Base-by-base conservation (phyloP, 2,113 vertebrate species). In the Paramormyrops kingsleyae region DNA sequence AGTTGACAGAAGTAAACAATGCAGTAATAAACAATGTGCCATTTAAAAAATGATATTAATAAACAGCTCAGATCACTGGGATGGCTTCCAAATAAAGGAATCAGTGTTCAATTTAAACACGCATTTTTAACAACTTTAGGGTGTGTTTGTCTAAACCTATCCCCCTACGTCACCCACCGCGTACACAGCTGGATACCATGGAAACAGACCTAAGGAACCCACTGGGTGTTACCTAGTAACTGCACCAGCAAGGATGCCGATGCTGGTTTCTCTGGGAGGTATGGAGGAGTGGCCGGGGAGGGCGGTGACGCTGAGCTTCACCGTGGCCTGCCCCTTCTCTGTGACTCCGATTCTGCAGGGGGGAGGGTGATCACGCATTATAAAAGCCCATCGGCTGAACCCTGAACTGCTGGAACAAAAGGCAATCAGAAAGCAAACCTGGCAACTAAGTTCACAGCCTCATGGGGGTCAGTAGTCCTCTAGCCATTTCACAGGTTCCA, bases 231-330 rank as follows among this genome's bases (percentile, higher is more conserved):
- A 98, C 99, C 96, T 97, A 95, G 96, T 95, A 83, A 99, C 91
- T 0, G 98, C 98, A 77, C 96, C 95, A 70, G 98, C 96, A 10
- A 99, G 96, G 93, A 99, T 97, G 86, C 99, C 98, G 90, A 99
- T 98, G 90, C 96, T 97, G 1, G 95, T 96, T 92, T 99, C 97
- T 59, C 94, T 94, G 0, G 97, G 96, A 88, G 98, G 98, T 89
- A 96, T 96, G 24, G 99, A 98, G 39, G 98, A 96, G 92, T 99
- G 98, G 84, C 99, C 95, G 10, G 97, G 96, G 17, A 90, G 77
- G 89, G 90, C 94, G 59, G 94, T 95, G 89, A 99, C 98, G 56
- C 94, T 97, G 80, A 99, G 95, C 90, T 96, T 96, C 92, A 98
- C 94, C 0, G 91, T 95, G 2, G 97, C 94, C 0, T 89, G 46